Base-by-base conservation (phyloP, 23 tunicate genomes). In the Ascidia mentula region DNA sequence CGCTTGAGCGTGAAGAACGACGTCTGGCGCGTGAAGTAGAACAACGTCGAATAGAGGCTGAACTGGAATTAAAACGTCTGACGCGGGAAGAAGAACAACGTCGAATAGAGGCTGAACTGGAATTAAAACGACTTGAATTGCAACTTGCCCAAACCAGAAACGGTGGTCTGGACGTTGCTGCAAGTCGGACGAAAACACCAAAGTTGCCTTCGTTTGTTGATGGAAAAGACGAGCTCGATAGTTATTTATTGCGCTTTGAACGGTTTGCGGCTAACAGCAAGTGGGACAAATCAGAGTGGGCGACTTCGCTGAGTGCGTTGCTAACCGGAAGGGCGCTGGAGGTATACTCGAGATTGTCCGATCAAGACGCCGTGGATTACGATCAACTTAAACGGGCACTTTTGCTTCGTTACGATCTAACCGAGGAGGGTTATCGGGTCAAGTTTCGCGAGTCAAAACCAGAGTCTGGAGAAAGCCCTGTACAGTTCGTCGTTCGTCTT, bases 201-300 rank as follows among this genome's bases (percentile, higher is more conserved):
- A 70, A 81, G 65, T 72, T 81, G 18, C 77, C 77, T 31, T 36
- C 85, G 18, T 81, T 81, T 30, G 85, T 81, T 7, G 77, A 81
- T 40, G 77, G 79, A 0, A 82, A 73, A 82, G 86, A 73, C 37
- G 86, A 82, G 31, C 37, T 82, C 4, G 86, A 82, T 45, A 82
- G 74, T 74, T 82, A 82, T 73, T 34, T 73, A 60, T 34, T 82
- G 22, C 40, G 79, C 3, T 73, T 73, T 73, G 77, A 73, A 32
- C 40, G 77, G 7, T 82, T 82, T 53, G 86, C 85, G 40, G 40
- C 78, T 22, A 70, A 28, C 31, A 18, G 80, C 20, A 26, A 32
- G 6, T 82, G 78, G 85, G 40, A 73, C 15, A 74, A 17, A 17
- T 35, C 7, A 34, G 46, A 74, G 7, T 73, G 72, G 79, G 86